Conservation (phyloP, 2,888 invertebrate species). For the Carpatolechia fugitivella region DNA sequence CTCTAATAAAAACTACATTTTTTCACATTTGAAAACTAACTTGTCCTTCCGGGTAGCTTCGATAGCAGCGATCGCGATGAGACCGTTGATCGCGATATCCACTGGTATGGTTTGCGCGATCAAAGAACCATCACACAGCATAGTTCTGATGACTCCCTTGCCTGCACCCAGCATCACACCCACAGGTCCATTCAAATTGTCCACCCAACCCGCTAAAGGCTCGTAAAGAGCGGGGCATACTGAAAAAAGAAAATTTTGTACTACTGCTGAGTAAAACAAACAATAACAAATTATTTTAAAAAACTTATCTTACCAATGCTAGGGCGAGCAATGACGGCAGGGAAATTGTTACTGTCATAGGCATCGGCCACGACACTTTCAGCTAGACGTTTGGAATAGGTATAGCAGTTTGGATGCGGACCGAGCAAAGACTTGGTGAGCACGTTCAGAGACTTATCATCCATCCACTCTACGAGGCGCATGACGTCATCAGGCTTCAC, state of each 20-base stretch:
- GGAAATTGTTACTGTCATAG: slow-evolving; percentile 83
- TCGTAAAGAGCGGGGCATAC: slow-evolving; percentile 78
- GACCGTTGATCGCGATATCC: slow-evolving; percentile 88
- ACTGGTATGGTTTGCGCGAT: slow-evolving; percentile 88
- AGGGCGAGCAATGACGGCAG: slow-evolving; percentile 90
- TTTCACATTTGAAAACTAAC: slow-evolving; percentile 42
- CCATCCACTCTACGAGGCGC: slow-evolving; percentile 84
- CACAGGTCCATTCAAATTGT: slow-evolving; percentile 93
- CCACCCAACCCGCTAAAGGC: slow-evolving; percentile 93
- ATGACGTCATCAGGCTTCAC: slow-evolving; percentile 86
- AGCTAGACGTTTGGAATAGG: slow-evolving; percentile 94
- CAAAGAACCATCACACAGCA: slow-evolving; percentile 85
- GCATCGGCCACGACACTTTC: slow-evolving; percentile 90
- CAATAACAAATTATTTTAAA: no score
- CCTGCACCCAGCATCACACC: slow-evolving; percentile 89
- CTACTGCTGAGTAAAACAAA: no score
- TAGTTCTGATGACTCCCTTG: slow-evolving; percentile 91
- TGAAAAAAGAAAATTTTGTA: slow-evolving; percentile 40
- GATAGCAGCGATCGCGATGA: slow-evolving; percentile 86
- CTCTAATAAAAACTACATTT: background rate
- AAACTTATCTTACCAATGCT: slow-evolving; percentile 91
- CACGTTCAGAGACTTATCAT: slow-evolving; percentile 81
- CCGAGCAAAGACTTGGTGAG: slow-evolving; percentile 84
- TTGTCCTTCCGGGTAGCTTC: slow-evolving; percentile 71
- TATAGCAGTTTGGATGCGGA: slow-evolving; percentile 96